Evolutionary conservation across 2,797 vertebrate species (phyloP).

Genomic region (Chaunax sp.): DNA sequence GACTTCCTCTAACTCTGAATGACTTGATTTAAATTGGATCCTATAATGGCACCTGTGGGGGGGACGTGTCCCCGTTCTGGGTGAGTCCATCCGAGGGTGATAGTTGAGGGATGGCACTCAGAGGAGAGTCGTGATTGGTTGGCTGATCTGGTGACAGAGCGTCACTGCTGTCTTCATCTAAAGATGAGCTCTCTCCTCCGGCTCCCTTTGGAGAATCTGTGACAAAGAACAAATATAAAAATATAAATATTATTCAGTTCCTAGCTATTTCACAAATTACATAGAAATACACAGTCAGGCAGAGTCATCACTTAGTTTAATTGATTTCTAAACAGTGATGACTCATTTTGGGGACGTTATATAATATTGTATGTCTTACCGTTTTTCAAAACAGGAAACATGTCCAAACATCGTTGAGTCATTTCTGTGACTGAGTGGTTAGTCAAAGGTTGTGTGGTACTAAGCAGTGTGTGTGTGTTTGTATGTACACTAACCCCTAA

Average conservation of each 20-base stretch:
- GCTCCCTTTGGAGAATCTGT: conserved; percentile 87
- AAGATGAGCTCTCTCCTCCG: conserved; percentile 92
- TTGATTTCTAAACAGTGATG: conserved; percentile 30
- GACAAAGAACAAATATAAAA: conserved; percentile 1
- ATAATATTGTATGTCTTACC: conserved; percentile 18
- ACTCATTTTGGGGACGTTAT: conserved; percentile 51
- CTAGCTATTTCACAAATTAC: neutral
- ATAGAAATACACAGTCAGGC: conserved; percentile 1
- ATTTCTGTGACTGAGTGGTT: conserved; percentile 16
- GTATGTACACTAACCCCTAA: neutral
- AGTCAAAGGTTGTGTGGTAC: conserved; percentile 4
- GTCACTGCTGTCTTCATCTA: conserved; percentile 98
- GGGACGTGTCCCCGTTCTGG: conserved; percentile 74
- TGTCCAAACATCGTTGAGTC: conserved; percentile 51
- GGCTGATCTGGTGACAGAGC: conserved; percentile 95
- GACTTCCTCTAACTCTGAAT: neutral
- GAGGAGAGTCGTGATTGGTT: conserved; percentile 93
- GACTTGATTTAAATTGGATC: neutral
- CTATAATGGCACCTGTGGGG: conserved; percentile 74
- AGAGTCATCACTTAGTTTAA: neutral
- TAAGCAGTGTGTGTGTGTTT: neutral
- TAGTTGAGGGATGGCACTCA: conserved; percentile 84
- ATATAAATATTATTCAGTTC: neutral
- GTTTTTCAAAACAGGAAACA: conserved; percentile 53
- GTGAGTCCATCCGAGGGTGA: conserved; percentile 85